Evolutionary conservation across 1,140 invertebrate genomes (phyloP).

Genomic region (Phocides pigmalion): DNA sequence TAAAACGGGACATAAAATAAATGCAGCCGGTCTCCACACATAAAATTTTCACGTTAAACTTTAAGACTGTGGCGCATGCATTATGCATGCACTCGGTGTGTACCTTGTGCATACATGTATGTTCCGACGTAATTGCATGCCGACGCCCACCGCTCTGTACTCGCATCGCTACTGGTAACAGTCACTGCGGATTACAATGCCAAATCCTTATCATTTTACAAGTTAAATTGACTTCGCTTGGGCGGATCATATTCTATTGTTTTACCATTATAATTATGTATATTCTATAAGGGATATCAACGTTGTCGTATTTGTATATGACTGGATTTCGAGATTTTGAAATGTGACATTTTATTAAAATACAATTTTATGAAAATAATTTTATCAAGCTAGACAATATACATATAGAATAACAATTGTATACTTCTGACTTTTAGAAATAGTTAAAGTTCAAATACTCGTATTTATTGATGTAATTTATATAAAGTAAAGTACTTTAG

Average conservation of each 20-base stretch:
- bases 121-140: conserved; percentile 28
- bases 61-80: conserved; percentile 25
- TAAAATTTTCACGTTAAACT: conserved; percentile 34
- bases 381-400: no score
- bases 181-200: conserved; percentile 24
- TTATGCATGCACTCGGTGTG: conserved; percentile 28
- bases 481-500: no score
- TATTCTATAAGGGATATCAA: no score
- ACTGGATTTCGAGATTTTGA: no score
- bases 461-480: no score
- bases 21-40: conserved; percentile 24
- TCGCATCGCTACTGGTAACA: background rate
- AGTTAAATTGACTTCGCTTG: background rate
- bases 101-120: conserved; percentile 24
- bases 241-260: background rate
- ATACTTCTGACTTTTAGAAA: no score
- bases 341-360: no score
- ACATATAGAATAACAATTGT: no score
- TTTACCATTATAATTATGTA: no score
- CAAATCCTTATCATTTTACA: conserved; percentile 10
- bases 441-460: no score
- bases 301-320: no score
- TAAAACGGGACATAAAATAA: conserved; percentile 31
- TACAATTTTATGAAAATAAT: no score
- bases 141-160: background rate